A percentile compares a stretch with the other conserved stretches of the same genome.
Conservation (phyloP, 2,888 invertebrate genomes). For the Frankliniella fusca region DNA sequence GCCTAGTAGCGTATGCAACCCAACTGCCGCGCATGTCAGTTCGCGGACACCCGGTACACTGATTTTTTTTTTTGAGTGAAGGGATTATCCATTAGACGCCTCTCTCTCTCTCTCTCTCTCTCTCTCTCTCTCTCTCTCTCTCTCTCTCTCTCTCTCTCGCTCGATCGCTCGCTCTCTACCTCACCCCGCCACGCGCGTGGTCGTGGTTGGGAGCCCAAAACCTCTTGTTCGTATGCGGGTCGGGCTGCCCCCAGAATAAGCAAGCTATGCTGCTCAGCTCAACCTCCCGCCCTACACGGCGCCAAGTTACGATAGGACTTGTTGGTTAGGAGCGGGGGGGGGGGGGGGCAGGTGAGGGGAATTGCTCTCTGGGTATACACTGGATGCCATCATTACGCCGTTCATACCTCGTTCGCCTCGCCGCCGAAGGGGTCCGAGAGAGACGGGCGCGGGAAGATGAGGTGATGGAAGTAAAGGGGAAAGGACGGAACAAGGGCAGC, state of each 20-base stretch:
- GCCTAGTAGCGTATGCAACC: no score
- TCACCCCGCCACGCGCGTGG: neutral
- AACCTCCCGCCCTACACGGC: neutral
- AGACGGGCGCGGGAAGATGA: no score
- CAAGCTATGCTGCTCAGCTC: neutral
- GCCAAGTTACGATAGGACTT: neutral
- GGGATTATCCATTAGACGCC: no score
- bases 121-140: neutral
- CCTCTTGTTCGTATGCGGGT: no score
- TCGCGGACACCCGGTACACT: no score
- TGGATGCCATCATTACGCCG: constrained; percentile 1
- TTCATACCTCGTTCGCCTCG: constrained; percentile 13
- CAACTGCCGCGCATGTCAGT: no score
- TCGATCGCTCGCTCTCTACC: neutral
- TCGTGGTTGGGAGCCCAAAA: no score
- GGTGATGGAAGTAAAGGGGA: no score
- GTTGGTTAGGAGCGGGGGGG: neutral
- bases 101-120: neutral
- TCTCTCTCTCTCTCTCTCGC: neutral
- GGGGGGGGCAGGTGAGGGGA: neutral
- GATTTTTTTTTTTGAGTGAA: no score
- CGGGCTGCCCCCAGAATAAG: no score
- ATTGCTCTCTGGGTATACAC: neutral
- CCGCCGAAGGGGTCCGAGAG: neutral
- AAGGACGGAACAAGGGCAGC: no score